phyloP scores from a whole-genome alignment of 2,888 invertebrate genomes.

The Tipula confusa region DNA sequence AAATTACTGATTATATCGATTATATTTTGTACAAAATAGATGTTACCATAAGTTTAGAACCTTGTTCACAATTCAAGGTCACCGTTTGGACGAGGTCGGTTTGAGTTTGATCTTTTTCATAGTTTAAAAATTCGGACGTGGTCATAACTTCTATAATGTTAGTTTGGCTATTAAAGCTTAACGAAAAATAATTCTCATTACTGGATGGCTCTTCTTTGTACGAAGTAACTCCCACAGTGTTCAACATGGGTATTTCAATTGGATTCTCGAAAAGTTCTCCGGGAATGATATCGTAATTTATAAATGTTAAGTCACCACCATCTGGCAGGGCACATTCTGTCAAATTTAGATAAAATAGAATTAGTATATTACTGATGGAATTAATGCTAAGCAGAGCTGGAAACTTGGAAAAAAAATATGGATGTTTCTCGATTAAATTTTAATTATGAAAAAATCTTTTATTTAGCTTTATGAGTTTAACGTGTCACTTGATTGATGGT shows the following conservation, averaged over 20 bases:
- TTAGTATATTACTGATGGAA: too few species aligned
- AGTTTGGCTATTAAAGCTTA: too few species aligned
- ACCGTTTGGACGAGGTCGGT: not conserved
- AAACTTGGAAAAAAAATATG: too few species aligned
- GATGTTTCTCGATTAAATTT: too few species aligned
- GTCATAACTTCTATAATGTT: not conserved
- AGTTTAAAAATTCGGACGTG: not conserved
- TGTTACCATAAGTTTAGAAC: not conserved
- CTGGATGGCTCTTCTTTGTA: not conserved
- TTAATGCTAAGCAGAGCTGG: too few species aligned
- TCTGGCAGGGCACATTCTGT: not conserved
- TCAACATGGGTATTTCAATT: not conserved
- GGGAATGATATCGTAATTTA: not conserved
- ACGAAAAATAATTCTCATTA: not conserved
- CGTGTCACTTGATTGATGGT: too few species aligned
- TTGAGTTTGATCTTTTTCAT: not conserved
- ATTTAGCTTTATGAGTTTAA: too few species aligned
- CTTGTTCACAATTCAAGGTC: not conserved
- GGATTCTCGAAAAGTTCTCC: not conserved
- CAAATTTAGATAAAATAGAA: too few species aligned
- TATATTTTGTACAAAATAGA: not conserved
- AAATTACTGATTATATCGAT: not conserved
- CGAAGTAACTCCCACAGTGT: not conserved
- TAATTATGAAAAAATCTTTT: too few species aligned
- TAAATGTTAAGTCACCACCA: not conserved